Conservation (phyloP, 2,888 invertebrate species). For the Branchinecta sandiegonensis region DNA sequence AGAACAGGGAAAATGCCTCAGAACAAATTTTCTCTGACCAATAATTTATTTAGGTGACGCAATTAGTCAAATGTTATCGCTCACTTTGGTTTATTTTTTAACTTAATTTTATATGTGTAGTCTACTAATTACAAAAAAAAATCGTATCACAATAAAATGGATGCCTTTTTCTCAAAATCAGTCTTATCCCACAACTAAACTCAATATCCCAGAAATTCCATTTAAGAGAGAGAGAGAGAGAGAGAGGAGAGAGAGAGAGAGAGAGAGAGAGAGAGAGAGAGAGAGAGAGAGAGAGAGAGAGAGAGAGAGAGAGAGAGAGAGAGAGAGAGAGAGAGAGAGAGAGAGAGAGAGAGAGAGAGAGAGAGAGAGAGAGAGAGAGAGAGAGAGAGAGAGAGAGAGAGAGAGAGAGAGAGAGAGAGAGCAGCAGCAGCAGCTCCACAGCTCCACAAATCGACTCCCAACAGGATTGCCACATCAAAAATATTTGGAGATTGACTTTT, state of each 20-base stretch:
- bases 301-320: slow-evolving; percentile 9
- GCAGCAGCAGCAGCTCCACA: slow-evolving; percentile 35
- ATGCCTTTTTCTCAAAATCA: background rate
- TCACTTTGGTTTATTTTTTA: too few relatives aligned
- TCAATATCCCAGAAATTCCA: background rate
- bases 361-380: slow-evolving; percentile 24
- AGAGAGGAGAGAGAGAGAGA: slow-evolving; percentile 26
- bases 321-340: slow-evolving; percentile 18
- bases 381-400: slow-evolving; percentile 24
- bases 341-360: slow-evolving; percentile 16
- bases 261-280: background rate
- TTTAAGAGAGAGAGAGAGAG: slow-evolving; percentile 27
- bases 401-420: slow-evolving; percentile 29
- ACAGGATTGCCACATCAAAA: too few relatives aligned
- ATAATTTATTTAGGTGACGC: too few relatives aligned
- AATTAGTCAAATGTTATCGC: too few relatives aligned
- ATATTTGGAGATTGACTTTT: too few relatives aligned
- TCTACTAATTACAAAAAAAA: too few relatives aligned
- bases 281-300: slow-evolving; percentile 8
- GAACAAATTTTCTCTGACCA: too few relatives aligned
- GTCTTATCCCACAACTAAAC: background rate
- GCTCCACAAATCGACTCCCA: too few relatives aligned
- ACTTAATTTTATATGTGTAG: too few relatives aligned
- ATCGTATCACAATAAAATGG: too few relatives aligned
- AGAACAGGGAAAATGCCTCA: too few relatives aligned